A percentile compares a stretch with the other conserved stretches of the same genome.
Evolutionary conservation across 1,140 invertebrate species (phyloP).

Genomic region (Drosophila rhopaloa): DNA sequence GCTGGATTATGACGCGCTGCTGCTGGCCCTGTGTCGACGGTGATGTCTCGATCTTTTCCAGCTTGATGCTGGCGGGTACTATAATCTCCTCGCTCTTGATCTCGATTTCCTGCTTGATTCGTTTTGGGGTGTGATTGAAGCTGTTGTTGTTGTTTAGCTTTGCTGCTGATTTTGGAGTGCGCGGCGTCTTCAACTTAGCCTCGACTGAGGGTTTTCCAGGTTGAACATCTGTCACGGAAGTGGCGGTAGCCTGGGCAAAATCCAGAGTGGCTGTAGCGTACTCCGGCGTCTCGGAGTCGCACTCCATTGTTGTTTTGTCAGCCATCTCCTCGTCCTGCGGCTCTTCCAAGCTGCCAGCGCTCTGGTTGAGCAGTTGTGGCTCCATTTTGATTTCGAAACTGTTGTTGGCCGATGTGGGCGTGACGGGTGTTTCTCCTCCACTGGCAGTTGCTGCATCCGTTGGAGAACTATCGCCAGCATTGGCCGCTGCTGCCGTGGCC

Average conservation of each 20-base stretch:
- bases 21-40: constrained; percentile 29
- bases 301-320: constrained; percentile 74
- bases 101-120: constrained; percentile 82
- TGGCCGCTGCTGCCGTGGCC: constrained; percentile 44
- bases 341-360: constrained; percentile 63
- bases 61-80: constrained; percentile 75
- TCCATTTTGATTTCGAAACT: constrained; percentile 80
- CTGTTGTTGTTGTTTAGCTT: constrained; percentile 72
- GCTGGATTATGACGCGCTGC: constrained; percentile 67
- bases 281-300: constrained; percentile 82
- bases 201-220: constrained; percentile 17
- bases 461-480: constrained; percentile 65
- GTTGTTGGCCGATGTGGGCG: constrained; percentile 67
- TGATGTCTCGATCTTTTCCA: constrained; percentile 73
- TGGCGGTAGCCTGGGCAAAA: constrained; percentile 56
- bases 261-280: constrained; percentile 75
- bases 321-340: constrained; percentile 66
- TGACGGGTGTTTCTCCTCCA: constrained; percentile 57
- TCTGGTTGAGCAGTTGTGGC: constrained; percentile 66
- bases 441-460: constrained; percentile 38
- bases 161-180: constrained; percentile 42
- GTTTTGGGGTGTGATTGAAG: constrained; percentile 72
- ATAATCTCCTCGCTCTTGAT: constrained; percentile 83
- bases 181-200: constrained; percentile 42
- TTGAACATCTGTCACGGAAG: constrained; percentile 22